Evolutionary conservation across 2,888 invertebrate species (phyloP), one percentile per base, ranked within the genome.

Genomic region (Erebia aethiops): DNA sequence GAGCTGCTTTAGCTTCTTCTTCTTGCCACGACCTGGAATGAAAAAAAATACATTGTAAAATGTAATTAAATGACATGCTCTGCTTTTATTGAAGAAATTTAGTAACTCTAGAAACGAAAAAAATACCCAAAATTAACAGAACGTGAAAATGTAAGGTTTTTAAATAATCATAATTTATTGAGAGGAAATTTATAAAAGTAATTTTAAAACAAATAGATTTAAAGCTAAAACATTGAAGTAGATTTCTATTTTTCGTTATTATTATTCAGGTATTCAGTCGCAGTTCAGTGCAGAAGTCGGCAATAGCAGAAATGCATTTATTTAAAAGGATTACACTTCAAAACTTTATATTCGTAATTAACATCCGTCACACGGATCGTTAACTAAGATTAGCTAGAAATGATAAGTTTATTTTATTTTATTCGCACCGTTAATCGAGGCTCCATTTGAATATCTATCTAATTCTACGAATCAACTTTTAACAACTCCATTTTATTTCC

Each of bases 1-100:
- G 80, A 97, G 95, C 81, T 95, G 95, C 94, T 96, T 97, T 88
- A 96, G 93, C 89, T 95, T 95, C 94, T 96, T 95, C 94, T 97
- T 97, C 92, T 96, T 97, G 84, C 96, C 96, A 82, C 97, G 96
- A 80, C 96, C 96, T 96, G 87, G 16, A 62, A 63, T 60, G 51
- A 16, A 65, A 65, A n/a, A 35, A 14, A 51, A 26, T 14, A 46
- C 13, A 16, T 35, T 43, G 13, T 21, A 26, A 14, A 52, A 67
- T 5, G 1, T 14, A 7, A 2, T 35, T 5, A 43, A 52, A 16
- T 52, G 7, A 35, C 7, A 35, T 35, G 35, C 35, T 35, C 35
- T 7, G 7, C 35, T 7, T 26, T 35, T 35, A 35, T 35, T 35
- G 35, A 35, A 35, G 35, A 7, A 35, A 35, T 35, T 35, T 5